Conservation (phyloP, 2,888 invertebrate species). For the Tortricodes alternella region DNA sequence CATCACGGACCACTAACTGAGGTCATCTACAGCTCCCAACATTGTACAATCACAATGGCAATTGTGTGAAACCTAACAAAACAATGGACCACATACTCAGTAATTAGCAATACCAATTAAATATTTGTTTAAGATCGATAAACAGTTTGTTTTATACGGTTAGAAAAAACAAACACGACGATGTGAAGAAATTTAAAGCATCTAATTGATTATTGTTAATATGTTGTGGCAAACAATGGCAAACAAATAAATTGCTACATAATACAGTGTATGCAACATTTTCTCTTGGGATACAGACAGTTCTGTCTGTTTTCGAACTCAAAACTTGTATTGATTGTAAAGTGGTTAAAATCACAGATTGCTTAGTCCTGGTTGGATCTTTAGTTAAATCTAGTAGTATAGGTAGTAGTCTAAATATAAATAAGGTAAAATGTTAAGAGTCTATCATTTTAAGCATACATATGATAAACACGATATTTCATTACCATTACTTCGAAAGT, state of each 20-base stretch:
- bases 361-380: too few species aligned
- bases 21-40: constrained; percentile 80
- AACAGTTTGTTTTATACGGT: constrained; percentile 49
- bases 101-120: constrained; percentile 77
- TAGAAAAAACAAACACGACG: constrained; percentile 52
- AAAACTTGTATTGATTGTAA: too few species aligned
- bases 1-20: constrained; percentile 65
- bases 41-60: constrained; percentile 77
- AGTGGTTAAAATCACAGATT: too few species aligned
- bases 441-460: too few species aligned
- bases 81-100: constrained; percentile 71
- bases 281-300: too few species aligned
- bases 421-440: too few species aligned
- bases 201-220: constrained; percentile 33
- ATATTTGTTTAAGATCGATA: constrained; percentile 62
- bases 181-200: constrained; percentile 10
- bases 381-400: too few species aligned
- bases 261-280: too few species aligned
- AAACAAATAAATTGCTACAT: not conserved
- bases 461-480: too few species aligned
- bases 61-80: constrained; percentile 72
- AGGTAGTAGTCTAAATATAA: too few species aligned
- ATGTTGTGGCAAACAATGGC: not conserved
- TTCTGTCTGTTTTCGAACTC: too few species aligned
- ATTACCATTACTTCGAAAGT: not conserved